A percentile compares a stretch with the other conserved stretches of the same genome.
phyloP scores from a whole-genome alignment of 2,888 invertebrate genomes.

The Seira musarum region DNA sequence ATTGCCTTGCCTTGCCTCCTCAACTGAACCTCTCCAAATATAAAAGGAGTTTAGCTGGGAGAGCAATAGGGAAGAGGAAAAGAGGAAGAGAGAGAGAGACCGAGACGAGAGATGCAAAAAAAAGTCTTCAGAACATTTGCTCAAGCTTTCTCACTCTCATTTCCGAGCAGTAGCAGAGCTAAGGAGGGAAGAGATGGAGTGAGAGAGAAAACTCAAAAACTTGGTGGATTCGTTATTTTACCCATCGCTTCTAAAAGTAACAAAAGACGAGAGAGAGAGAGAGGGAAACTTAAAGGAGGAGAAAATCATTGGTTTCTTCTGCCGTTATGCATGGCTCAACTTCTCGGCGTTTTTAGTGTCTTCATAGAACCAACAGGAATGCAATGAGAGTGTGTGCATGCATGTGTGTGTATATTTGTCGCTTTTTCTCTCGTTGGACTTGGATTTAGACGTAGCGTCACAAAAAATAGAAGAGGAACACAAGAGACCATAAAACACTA shows the following conservation, averaged over 20 bases:
- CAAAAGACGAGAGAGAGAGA: not conserved
- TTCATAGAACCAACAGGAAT: not conserved
- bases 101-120: constrained; percentile 11
- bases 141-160: constrained; percentile 19
- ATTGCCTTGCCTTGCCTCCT: constrained; percentile 1
- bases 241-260: constrained; percentile 15
- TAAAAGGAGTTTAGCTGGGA: constrained; percentile 4
- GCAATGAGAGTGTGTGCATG: not conserved
- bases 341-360: constrained; percentile 11
- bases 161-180: constrained; percentile 13
- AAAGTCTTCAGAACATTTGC: constrained; percentile 17
- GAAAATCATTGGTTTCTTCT: constrained; percentile 14
- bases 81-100: not conserved
- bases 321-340: constrained; percentile 18
- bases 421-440: not conserved
- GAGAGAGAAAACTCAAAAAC: constrained; percentile 14
- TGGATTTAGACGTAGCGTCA: constrained; percentile 5
- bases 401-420: constrained; percentile 1
- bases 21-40: constrained; percentile 2
- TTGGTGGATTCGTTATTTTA: constrained; percentile 3
- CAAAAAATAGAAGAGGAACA: constrained; percentile 20
- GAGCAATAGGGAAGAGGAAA: not conserved
- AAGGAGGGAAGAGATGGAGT: not conserved
- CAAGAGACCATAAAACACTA: constrained; percentile 21
- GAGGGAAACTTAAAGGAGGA: not conserved